Evolutionary conservation across 1,140 invertebrate species (phyloP), one percentile per base, ranked within the genome.

Genomic region (Ericerus pela): DNA sequence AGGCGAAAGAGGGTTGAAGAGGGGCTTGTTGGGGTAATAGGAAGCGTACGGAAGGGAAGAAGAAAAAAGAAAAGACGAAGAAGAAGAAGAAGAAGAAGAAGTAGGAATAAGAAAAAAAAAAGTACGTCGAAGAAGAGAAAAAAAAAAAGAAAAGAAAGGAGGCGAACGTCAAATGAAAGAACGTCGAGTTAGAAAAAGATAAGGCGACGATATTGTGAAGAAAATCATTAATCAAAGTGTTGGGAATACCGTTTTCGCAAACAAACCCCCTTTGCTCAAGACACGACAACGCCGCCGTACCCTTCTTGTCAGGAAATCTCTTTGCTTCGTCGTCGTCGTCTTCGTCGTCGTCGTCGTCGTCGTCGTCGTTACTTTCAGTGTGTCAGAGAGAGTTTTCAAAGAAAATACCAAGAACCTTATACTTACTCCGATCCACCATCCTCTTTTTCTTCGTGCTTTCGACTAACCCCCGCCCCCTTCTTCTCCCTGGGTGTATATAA

Each of bases 181-280:
- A 47, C 20, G 41, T 24, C 20, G 26, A 47, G 41, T 47, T 47
- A 22, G 41, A 47, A 47, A 47, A 47, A 47, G 41, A 47, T 47
- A 47, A 47, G 41, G 41, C 41, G 41, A 47, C 41, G 41, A 47
- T 47, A 47, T 47, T 47, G 41, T 47, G 41, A 47, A 47, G 41
- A 24, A 47, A 47, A 22, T 22, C 41, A 47, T 47, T 47, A 47
- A 47, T 47, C 41, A 47, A 47, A 47, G 41, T 24, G 41, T 10
- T 47, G 11, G 41, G 41, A 47, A 47, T 47, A 47, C 41, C 41
- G 41, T 47, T 47, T n/a, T n/a, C n/a, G n/a, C n/a, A n/a, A 24
- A 18, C 20, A 18, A 47, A 47, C 41, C 41, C 41, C 41, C 41
- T 47, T n/a, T n/a, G n/a, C n/a, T n/a, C n/a, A n/a, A n/a, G n/a